These are phyloP conservation scores for Ailuropoda melanoleuca DNA, from an alignment of 2,113 vertebrate genomes.

Conservation along the genomic window DNA sequence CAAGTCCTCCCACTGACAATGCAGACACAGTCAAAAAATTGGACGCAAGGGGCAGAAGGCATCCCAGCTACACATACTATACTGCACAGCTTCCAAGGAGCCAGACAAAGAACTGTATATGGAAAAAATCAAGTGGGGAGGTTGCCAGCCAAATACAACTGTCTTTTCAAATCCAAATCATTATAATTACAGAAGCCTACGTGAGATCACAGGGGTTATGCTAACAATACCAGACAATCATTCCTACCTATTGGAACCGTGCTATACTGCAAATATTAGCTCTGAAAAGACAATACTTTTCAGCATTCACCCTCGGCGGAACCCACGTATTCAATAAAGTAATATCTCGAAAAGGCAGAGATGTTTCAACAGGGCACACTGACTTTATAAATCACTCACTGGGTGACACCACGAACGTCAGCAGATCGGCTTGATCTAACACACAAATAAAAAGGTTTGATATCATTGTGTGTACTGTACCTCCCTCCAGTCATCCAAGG, in stretches of 20 bases:
- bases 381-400: no score
- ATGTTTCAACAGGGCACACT: background rate
- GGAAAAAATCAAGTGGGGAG: background rate
- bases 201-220: background rate
- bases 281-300: slow-evolving; percentile 26
- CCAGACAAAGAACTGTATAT: slow-evolving; percentile 1
- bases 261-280: slow-evolving; percentile 48
- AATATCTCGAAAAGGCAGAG: slow-evolving; percentile 17
- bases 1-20: background rate
- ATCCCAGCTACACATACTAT: background rate
- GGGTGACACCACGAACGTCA: slow-evolving; percentile 13
- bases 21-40: background rate
- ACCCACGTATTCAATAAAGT: slow-evolving; percentile 46
- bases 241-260: slow-evolving; percentile 22
- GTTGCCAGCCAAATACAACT: background rate
- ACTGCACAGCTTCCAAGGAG: background rate
- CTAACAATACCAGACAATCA: slow-evolving; percentile 52
- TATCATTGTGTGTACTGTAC: slow-evolving; percentile 2
- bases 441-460: slow-evolving; percentile 41
- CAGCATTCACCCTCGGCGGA: background rate
- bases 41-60: slow-evolving; percentile 10
- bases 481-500: background rate
- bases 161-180: slow-evolving; percentile 57
- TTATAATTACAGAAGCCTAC: slow-evolving; percentile 41
- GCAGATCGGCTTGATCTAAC: slow-evolving; percentile 9